These are phyloP conservation scores for Tenrec ecaudatus DNA, from an alignment of 2,113 vertebrate species.

Conservation along the genomic window DNA sequence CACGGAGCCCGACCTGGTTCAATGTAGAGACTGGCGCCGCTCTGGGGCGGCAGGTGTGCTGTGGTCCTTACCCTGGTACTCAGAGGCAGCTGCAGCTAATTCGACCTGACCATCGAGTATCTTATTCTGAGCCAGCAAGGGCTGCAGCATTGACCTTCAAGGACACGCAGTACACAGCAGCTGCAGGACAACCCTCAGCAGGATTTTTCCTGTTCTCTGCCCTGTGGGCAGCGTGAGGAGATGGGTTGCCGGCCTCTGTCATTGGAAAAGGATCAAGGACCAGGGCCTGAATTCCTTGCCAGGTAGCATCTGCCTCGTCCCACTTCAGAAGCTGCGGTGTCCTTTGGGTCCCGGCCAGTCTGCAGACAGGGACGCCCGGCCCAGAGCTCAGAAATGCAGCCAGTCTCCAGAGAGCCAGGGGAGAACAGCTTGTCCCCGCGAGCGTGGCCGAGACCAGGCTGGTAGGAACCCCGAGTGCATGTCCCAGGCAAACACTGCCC, in stretches of 20 bases:
- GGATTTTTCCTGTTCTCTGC: background rate
- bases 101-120: background rate
- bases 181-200: background rate
- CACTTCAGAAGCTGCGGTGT: background rate
- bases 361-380: background rate
- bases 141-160: background rate
- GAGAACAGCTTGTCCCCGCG: background rate
- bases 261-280: background rate
- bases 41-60: background rate
- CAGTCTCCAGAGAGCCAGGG: background rate
- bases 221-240: background rate
- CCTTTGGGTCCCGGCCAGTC: background rate
- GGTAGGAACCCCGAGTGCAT: background rate
- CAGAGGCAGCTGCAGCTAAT: background rate
- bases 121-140: slow-evolving; percentile 39
- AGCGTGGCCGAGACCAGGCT: background rate
- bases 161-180: background rate
- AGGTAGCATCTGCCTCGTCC: background rate
- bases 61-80: background rate
- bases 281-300: background rate
- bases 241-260: background rate
- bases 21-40: background rate
- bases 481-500: background rate
- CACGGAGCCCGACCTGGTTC: fast-evolving
- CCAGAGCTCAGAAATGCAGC: background rate